Evolutionary conservation across 2,888 invertebrate species (phyloP).

Genomic region (Mamestra brassicae): DNA sequence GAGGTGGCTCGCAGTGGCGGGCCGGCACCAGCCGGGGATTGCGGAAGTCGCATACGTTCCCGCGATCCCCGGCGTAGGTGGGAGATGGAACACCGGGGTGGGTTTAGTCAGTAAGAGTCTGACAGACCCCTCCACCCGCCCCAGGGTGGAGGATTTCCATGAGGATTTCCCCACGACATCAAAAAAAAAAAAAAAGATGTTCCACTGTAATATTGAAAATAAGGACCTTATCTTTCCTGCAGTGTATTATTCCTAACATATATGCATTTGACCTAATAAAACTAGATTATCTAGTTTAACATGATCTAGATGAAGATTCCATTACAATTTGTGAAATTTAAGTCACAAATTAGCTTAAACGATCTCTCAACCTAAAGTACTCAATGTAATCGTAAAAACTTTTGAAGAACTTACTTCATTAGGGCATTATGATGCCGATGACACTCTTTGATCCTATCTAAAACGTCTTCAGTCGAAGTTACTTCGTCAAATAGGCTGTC

Average conservation of each 20-base stretch:
- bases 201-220: too few species aligned
- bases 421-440: conserved; percentile 78
- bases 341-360: conserved; percentile 9
- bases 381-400: conserved; percentile 29
- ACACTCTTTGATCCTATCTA: conserved; percentile 77
- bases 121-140: too few species aligned
- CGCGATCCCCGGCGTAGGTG: too few species aligned
- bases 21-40: too few species aligned
- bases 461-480: conserved; percentile 55
- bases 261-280: not conserved
- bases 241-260: not conserved
- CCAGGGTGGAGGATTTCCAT: too few species aligned
- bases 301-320: conserved; percentile 4
- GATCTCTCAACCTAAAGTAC: conserved; percentile 6
- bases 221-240: too few species aligned
- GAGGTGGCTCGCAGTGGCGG: too few species aligned
- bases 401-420: conserved; percentile 72
- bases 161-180: too few species aligned
- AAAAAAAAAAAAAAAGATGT: too few species aligned
- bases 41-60: too few species aligned
- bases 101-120: too few species aligned
- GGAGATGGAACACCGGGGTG: too few species aligned
- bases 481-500: conserved; percentile 69
- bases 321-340: conserved; percentile 26
- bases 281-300: not conserved